Base-by-base conservation (phyloP, 2,113 vertebrate species). In the Neolamprologus toae region DNA sequence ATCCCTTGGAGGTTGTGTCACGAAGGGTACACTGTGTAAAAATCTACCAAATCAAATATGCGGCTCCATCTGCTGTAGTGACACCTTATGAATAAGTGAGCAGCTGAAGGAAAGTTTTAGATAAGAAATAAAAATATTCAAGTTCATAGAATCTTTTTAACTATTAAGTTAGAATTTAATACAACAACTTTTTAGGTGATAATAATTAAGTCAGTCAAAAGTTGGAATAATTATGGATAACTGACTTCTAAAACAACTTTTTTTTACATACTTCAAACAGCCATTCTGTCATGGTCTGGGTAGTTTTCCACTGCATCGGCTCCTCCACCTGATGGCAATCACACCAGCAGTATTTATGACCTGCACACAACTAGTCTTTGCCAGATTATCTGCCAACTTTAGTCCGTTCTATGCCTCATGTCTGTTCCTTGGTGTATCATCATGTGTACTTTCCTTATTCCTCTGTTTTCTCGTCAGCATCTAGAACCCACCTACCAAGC, bases 371-470 rank as follows among this genome's bases (percentile, higher is more conserved):
- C 55, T 31, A 4, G 55, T 59, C 55, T 59, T 31, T 0, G 5
- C 26, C 13, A 59, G 26, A 5, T 59, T 59, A 16, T 9, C 13
- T 6, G 55, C 3, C 26, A 31, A 31, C 55, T 59, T 1, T 59
- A 59, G 55, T 59, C 55, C 0, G 26, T 31, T 59, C 26, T 9
- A 1, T 2, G 55, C 55, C 55, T 59, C 14, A 28, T 4, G 55
- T 9, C 55, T 28, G 26, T 9, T 5, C 26, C 13, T 59, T 59
- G 55, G 55, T 4, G 55, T 59, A 16, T 59, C 55, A 59, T 31
- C 0, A 0, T 59, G 26, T 59, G 0, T 59, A 31, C 8, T 6
- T 59, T 0, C 26, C 14, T 31, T 16, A 31, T 0, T 31, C 8
- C 55, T 28, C 13, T 28, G 55, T 31, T 59, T 59, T 59, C 55